phyloP scores from a whole-genome alignment of 2,888 invertebrate species.

The Scaptomyza tumidula region DNA sequence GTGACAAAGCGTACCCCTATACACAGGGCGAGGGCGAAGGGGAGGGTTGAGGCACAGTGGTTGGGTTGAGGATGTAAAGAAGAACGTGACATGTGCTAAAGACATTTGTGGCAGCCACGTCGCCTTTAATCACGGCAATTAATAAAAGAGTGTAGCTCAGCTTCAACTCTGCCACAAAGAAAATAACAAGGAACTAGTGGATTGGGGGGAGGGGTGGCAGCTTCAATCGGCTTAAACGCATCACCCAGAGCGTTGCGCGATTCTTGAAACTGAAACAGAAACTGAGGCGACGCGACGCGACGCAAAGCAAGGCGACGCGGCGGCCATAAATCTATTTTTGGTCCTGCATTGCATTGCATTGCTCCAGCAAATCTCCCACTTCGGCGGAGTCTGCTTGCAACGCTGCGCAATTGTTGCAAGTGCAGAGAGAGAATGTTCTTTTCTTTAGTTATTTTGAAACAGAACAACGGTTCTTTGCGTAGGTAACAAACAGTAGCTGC shows the following conservation, averaged over 20 bases:
- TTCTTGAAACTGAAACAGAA: slow-evolving; percentile 53
- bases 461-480: slow-evolving; percentile 68
- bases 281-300: slow-evolving; percentile 65
- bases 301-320: slow-evolving; percentile 64
- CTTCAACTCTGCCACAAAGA: slow-evolving; percentile 48
- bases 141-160: slow-evolving; percentile 51
- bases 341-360: slow-evolving; percentile 49
- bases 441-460: slow-evolving; percentile 69
- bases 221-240: slow-evolving; percentile 27
- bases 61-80: slow-evolving; percentile 18
- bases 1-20: slow-evolving; percentile 9
- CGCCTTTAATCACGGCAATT: slow-evolving; percentile 76
- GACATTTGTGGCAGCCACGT: slow-evolving; percentile 63
- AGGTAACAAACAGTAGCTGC: slow-evolving; percentile 63
- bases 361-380: slow-evolving; percentile 55
- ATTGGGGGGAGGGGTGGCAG: not conserved
- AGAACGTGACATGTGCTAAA: slow-evolving; percentile 75
- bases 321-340: slow-evolving; percentile 78
- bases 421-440: slow-evolving; percentile 46
- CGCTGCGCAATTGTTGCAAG: slow-evolving; percentile 75
- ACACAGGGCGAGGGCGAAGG: not conserved
- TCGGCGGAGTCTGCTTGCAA: slow-evolving; percentile 58
- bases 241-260: slow-evolving; percentile 65
- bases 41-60: not conserved
- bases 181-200: slow-evolving; percentile 23